These are phyloP conservation scores for Pangasius krempfi DNA, from an alignment of 2,797 vertebrate genomes.

Conservation along the genomic window DNA sequence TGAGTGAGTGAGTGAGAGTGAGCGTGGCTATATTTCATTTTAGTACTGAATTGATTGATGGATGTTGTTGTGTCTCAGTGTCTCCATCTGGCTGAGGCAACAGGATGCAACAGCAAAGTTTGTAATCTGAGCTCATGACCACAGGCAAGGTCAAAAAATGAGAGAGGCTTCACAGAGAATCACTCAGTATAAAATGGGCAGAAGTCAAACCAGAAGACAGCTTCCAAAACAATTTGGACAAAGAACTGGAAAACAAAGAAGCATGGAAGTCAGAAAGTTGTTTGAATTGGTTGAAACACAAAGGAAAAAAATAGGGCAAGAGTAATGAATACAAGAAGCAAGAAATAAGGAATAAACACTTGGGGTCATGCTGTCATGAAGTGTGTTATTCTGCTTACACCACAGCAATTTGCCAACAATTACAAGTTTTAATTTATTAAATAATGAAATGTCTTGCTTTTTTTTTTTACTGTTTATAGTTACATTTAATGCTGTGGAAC, in stretches of 20 bases:
- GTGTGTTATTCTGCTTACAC: background rate
- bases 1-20: background rate
- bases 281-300: background rate
- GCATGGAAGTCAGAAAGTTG: background rate
- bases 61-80: background rate
- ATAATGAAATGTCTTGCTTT: background rate
- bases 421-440: background rate
- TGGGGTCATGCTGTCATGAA: background rate
- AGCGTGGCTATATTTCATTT: conserved; percentile 7
- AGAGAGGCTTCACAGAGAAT: background rate
- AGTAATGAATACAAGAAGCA: background rate
- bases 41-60: conserved; percentile 2
- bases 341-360: background rate
- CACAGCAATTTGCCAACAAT: background rate
- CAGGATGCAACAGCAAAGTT: background rate
- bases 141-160: background rate
- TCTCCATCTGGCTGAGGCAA: conserved; percentile 8
- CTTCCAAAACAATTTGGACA: background rate
- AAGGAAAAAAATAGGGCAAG: background rate
- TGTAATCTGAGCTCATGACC: background rate
- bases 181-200: background rate
- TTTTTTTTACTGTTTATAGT: background rate
- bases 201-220: background rate
- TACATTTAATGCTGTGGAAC: background rate
- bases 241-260: background rate